Evolutionary conservation across 2,888 invertebrate genomes (phyloP), one percentile per base, ranked within the genome.

Genomic region (Agrochola circellaris): DNA sequence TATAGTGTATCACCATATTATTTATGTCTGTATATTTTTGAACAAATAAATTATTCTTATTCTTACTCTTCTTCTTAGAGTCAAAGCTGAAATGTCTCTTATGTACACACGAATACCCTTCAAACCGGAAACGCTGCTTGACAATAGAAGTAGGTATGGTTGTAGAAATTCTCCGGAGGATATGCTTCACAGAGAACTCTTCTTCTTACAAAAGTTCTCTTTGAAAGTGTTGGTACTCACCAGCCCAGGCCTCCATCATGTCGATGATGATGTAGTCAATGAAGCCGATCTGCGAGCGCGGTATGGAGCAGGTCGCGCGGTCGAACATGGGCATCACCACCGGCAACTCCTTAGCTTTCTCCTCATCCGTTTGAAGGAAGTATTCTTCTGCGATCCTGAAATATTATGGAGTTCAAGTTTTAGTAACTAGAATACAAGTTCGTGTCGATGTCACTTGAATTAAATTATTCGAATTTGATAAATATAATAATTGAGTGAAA

Each of bases 311-410:
- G 2, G 98, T 98, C 80, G 98, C 97, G 81, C 99, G 97, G 95
- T 99, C 99, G 95, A 99, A 99, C 98, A 99, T 98, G 15, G 99
- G 99, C 99, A 99, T 99, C 84, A 99, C 99, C 15, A 99, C 99
- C 0, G 99, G 99, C 90, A 99, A 95, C 69, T 98, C 98, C 86
- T 98, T 97, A 23, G 97, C 97, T 92, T 99, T 99, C 95, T 99
- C 99, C 92, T 99, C 99, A 92, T 99, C 99, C 13, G 99, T 99
- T 97, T 99, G 99, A 89, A 98, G 97, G 96, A 99, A 99, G 95
- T 99, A 99, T 94, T 99, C 99, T 92, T 99, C 99, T 1, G 99
- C 99, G 87, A 99, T 99, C 90, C 99, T 97, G 88, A 7, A 84
- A 79, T 23, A 64, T 2, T 2, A 45, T n/a, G 17, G 2, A 20